Evolutionary conservation across 1,140 invertebrate genomes (phyloP).

Genomic region (Formica selysi): DNA sequence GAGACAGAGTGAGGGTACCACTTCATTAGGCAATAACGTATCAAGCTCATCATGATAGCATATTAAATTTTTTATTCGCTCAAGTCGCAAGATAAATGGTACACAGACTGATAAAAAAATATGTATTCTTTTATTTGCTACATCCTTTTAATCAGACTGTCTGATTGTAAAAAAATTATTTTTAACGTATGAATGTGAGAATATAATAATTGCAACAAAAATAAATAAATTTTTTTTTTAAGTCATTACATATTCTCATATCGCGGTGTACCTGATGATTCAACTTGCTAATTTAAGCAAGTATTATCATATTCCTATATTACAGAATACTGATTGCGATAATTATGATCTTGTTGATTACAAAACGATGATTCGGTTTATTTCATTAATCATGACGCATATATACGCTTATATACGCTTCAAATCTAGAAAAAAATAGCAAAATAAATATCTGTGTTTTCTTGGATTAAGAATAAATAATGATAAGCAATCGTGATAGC

Average conservation of each 20-base stretch:
- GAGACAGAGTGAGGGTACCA: conserved; percentile 25
- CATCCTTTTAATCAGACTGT: background rate
- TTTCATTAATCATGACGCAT: background rate
- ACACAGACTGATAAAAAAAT: background rate
- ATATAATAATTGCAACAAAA: background rate
- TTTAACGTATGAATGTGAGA: background rate
- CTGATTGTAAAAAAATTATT: background rate
- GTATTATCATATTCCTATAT: background rate
- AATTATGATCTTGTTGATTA: conserved; percentile 3
- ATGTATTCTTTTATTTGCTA: background rate
- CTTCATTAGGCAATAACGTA: conserved; percentile 60
- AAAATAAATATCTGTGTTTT: conserved; percentile 15
- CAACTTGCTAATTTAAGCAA: background rate
- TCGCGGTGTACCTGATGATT: background rate
- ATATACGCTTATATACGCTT: background rate
- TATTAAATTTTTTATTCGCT: conserved; percentile 5
- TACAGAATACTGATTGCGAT: background rate
- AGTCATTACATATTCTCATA: background rate
- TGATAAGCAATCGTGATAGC: conserved; percentile 41
- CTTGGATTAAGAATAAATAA: conserved; percentile 43
- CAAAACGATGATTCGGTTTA: background rate
- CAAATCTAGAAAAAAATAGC: background rate
- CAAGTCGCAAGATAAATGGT: background rate
- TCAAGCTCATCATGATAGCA: conserved; percentile 56
- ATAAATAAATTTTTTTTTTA: background rate